phyloP scores from a whole-genome alignment of 2,888 invertebrate genomes.

The Acrobasis consociella region DNA sequence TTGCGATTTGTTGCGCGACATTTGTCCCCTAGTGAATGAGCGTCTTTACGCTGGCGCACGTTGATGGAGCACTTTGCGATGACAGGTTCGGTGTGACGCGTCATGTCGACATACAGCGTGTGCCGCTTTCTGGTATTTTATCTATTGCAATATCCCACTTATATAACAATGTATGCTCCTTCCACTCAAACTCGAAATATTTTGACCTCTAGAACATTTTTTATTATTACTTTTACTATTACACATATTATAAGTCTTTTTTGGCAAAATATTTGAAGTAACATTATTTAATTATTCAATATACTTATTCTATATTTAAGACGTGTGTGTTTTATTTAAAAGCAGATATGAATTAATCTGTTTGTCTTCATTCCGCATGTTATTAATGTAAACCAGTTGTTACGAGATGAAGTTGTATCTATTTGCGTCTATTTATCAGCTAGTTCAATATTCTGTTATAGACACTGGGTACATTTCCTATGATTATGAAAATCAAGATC shows the following conservation, averaged over 20 bases:
- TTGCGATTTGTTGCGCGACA: no score
- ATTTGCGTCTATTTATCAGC: neutral
- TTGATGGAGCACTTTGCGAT: conserved; percentile 63
- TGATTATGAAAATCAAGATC: neutral
- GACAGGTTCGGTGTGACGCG: conserved; percentile 50
- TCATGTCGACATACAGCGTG: conserved; percentile 51
- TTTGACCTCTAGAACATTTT: conserved; percentile 74
- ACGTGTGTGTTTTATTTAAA: conserved; percentile 63
- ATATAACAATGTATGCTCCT: conserved; percentile 60
- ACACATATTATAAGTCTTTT: conserved; percentile 76
- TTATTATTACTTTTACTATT: conserved; percentile 78
- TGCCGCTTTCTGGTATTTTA: conserved; percentile 48
- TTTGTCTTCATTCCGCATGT: neutral
- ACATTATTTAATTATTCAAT: conserved; percentile 83
- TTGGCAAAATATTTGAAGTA: conserved; percentile 81
- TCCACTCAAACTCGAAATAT: conserved; percentile 73
- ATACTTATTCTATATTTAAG: conserved; percentile 82
- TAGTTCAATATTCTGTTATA: neutral
- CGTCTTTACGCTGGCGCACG: conserved; percentile 43
- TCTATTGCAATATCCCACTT: conserved; percentile 58
- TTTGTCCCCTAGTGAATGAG: neutral
- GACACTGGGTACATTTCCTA: conserved; percentile 10
- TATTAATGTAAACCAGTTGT: neutral
- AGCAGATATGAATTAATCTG: neutral
- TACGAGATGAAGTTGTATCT: neutral